Conservation (phyloP, 2,113 vertebrate species). For the Emydura subglobosa region DNA sequence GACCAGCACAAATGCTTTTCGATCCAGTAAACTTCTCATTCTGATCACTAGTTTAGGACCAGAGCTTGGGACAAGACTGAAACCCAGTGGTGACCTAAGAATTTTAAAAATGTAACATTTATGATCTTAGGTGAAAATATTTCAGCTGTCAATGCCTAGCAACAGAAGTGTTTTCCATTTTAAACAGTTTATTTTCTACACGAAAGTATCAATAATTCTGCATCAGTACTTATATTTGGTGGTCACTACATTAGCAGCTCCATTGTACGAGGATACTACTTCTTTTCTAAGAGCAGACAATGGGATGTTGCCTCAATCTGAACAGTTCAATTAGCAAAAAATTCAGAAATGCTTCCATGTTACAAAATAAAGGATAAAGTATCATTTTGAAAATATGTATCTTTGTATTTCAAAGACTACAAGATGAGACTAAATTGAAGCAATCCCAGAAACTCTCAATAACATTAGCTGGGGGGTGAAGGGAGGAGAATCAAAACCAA, state of each 20-base stretch:
- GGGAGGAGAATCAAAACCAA: neutral
- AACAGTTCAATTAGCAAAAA: neutral
- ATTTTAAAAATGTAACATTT: neutral
- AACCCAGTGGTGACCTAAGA: neutral
- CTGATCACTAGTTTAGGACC: neutral
- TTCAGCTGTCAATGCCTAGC: neutral
- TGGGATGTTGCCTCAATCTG: neutral
- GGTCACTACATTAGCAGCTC: neutral
- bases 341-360: neutral
- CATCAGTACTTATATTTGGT: neutral
- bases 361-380: neutral
- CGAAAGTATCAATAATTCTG: neutral
- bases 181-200: neutral
- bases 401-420: neutral
- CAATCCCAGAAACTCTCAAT: neutral
- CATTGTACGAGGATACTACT: fast-evolving
- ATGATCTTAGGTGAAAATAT: neutral
- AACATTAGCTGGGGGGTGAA: neutral
- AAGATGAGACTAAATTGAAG: neutral
- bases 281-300: neutral
- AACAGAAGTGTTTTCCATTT: neutral
- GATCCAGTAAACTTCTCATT: neutral
- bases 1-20: neutral
- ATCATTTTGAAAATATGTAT: neutral
- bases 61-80: neutral